Base-by-base conservation (phyloP, 1,140 invertebrate species). In the Drosophila baimaii region DNA sequence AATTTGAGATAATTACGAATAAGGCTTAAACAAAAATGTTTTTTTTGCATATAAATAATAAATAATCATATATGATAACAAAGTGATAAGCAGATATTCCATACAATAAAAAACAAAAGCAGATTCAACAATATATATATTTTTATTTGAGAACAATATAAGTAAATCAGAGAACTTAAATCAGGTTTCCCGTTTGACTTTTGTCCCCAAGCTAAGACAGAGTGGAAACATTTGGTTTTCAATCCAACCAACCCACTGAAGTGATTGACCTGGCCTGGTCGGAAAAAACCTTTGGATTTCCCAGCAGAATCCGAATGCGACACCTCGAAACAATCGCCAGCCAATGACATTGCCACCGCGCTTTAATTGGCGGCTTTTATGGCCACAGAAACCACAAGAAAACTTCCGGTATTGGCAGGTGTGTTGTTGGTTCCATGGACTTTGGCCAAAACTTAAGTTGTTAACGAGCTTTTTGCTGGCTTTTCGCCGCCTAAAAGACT, bases 251-350 rank as follows among this genome's bases (percentile, higher is more conserved):
- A 51, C 10, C 43, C 43, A 51, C 27, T 29, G 0, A 69, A 59
- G 75, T 63, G 44, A 58, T 52, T 82, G 54, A 82, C 57, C 74
- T 66, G 61, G 3, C 23, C 52, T 58, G 56, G 9, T 25, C 15
- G 44, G 54, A 35, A 52, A 52, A 61, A 81, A 63, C 78, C 63
- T 86, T 81, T 81, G 83, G 83, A 35, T 76, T 85, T 85, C 61
- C 75, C 83, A 63, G 33, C 49, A 35, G 10, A 47, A 39, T 1
- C n/a, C 43, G 10, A 33, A 44, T 15, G 13, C 41, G 43, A 47
- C 25, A 39, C 21, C 21, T 31, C 29, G 29, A 70, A 70, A 71
- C 77, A 79, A 82, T 56, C 49, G 64, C 51, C 52, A 51, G 56
- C 21, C 65, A 76, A 58, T 79, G 75, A 65, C 74, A 79, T 82